phyloP scores from a whole-genome alignment of 1,140 invertebrate genomes.

The Aphaenogaster rudis region DNA sequence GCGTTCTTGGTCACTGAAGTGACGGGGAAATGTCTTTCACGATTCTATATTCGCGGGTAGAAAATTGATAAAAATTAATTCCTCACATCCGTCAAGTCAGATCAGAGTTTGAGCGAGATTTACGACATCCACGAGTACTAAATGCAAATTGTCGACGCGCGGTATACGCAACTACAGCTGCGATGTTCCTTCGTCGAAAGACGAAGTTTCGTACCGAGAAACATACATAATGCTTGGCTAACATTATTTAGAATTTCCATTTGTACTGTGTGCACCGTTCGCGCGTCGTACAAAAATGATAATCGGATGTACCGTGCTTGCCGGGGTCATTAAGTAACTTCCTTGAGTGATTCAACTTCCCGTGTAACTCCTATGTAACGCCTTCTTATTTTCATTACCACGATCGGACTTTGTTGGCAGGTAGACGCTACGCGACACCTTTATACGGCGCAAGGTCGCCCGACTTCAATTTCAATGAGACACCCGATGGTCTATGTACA shows the following conservation, averaged over 20 bases:
- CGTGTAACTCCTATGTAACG: not conserved
- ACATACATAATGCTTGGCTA: not conserved
- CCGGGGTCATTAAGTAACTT: conserved; percentile 33
- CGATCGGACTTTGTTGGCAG: conserved; percentile 20
- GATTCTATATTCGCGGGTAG: not conserved
- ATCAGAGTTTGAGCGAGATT: not conserved
- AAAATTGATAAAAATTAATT: conserved; percentile 32
- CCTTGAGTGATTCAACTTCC: conserved; percentile 37
- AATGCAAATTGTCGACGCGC: conserved; percentile 1
- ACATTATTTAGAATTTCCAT: conserved; percentile 19
- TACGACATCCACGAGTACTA: not conserved
- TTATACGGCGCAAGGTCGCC: conserved; percentile 44
- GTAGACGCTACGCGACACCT: conserved; percentile 14
- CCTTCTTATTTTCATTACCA: conserved; percentile 29
- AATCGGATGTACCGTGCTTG: not conserved
- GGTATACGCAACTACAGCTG: not conserved
- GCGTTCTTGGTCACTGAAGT: not conserved
- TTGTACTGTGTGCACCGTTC: not conserved
- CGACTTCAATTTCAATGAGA: conserved; percentile 51
- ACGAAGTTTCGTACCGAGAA: not conserved
- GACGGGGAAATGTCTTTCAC: not conserved
- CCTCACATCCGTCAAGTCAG: not conserved
- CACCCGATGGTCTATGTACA: conserved; percentile 17
- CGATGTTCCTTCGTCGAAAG: not conserved
- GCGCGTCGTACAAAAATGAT: not conserved